A percentile compares a stretch with the other conserved stretches of the same genome.
These are phyloP conservation scores for Dryomyza anilis DNA, from an alignment of 2,888 invertebrate species.

Conservation along the genomic window DNA sequence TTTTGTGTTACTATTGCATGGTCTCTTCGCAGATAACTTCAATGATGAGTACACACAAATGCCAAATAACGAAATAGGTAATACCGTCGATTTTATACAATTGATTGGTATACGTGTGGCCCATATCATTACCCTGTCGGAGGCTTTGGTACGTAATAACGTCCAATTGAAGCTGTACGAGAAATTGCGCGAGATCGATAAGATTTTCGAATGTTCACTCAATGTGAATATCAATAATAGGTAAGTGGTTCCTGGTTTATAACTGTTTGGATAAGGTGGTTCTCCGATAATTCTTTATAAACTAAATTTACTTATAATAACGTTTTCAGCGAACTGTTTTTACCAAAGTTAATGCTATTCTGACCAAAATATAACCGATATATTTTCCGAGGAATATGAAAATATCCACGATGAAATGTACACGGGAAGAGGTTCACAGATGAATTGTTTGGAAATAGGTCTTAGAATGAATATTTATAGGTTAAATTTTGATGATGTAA, in stretches of 20 bases:
- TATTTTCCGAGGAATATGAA: too few species aligned
- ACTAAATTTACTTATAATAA: too few species aligned
- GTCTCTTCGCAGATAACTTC: constrained; percentile 40
- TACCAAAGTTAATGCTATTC: too few species aligned
- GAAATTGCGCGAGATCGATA: constrained; percentile 50
- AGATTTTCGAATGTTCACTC: constrained; percentile 45
- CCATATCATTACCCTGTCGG: constrained; percentile 47
- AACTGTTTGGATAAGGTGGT: too few species aligned
- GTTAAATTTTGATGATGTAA: too few species aligned
- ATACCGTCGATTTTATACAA: constrained; percentile 54
- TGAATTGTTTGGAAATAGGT: too few species aligned
- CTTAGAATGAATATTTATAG: too few species aligned
- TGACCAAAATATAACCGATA: too few species aligned
- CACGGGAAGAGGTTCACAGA: too few species aligned
- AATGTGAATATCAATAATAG: constrained; percentile 44
- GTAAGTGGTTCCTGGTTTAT: constrained; percentile 30
- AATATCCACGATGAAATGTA: too few species aligned
- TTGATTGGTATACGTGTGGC: constrained; percentile 51
- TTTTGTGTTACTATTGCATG: constrained; percentile 37
- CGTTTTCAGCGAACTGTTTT: too few species aligned
- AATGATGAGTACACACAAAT: constrained; percentile 22
- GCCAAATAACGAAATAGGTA: constrained; percentile 39
- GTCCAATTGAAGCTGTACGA: constrained; percentile 40
- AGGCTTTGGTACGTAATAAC: constrained; percentile 44
- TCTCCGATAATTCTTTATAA: too few species aligned